These are phyloP conservation scores for Dryobota labecula DNA, from an alignment of 2,888 invertebrate species.

Conservation along the genomic window DNA sequence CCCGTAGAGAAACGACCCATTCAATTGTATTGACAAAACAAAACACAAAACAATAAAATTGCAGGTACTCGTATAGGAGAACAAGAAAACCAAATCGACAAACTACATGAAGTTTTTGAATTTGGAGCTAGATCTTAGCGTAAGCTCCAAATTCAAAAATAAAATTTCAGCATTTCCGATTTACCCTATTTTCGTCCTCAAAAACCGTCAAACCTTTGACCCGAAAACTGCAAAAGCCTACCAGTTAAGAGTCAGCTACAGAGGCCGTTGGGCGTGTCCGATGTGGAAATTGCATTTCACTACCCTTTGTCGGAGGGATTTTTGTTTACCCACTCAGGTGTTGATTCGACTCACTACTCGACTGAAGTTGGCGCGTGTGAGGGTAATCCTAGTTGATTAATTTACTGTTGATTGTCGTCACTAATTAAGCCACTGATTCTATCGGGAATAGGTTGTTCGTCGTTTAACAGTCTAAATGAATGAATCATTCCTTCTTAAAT, in stretches of 20 bases:
- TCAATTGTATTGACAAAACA: slow-evolving; percentile 8
- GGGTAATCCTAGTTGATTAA: slow-evolving; percentile 50
- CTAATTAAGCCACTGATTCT: slow-evolving; percentile 38
- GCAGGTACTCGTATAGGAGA: background rate
- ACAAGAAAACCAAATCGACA: background rate
- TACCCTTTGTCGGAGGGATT: slow-evolving; percentile 73
- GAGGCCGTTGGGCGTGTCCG: slow-evolving; percentile 68
- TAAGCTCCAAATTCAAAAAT: slow-evolving; percentile 23
- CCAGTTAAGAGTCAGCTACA: slow-evolving; percentile 61
- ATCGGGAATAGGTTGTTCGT: slow-evolving; percentile 4
- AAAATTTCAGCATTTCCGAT: background rate
- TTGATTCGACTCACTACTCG: slow-evolving; percentile 61
- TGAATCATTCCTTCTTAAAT: background rate
- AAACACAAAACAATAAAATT: slow-evolving; percentile 8
- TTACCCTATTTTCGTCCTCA: slow-evolving; percentile 45
- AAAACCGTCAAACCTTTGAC: slow-evolving; percentile 74
- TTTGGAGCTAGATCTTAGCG: background rate
- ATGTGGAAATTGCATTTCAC: slow-evolving; percentile 75
- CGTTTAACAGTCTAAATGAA: slow-evolving; percentile 1
- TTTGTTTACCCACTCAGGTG: slow-evolving; percentile 73
- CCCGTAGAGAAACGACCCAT: slow-evolving; percentile 22
- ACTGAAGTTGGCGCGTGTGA: slow-evolving; percentile 34
- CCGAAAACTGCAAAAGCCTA: slow-evolving; percentile 70
- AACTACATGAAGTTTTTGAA: background rate
- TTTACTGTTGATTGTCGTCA: slow-evolving; percentile 43